Percentiles rank a stretch among this genome's conserved stretches.
Conservation (phyloP, 2,113 vertebrate species). For the Lepidothrix coronata region DNA sequence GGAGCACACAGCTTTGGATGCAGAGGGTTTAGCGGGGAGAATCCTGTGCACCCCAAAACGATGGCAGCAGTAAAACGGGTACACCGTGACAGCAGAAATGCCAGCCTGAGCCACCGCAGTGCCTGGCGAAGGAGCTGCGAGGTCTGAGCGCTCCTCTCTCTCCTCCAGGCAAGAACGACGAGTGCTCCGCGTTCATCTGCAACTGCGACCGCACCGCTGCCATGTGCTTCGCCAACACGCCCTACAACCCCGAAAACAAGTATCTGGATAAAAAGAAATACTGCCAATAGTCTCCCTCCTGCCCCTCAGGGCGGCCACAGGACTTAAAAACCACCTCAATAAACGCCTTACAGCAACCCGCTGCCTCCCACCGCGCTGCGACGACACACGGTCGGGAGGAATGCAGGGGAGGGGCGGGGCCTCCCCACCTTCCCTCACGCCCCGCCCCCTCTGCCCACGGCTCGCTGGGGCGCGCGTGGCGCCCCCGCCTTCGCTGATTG, state of each 20-base stretch:
- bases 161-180: conserved; percentile 72
- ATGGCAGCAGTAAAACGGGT: accelerated
- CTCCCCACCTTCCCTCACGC: not conserved
- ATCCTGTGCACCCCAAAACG: accelerated
- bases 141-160: not conserved
- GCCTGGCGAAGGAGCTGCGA: not conserved
- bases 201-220: conserved; percentile 83
- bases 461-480: accelerated
- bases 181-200: conserved; percentile 81
- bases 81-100: not conserved
- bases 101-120: accelerated
- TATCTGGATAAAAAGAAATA: conserved; percentile 46
- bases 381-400: accelerated
- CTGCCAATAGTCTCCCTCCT: conserved; percentile 31
- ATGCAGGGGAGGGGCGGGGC: accelerated
- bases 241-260: conserved; percentile 67
- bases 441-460: not conserved
- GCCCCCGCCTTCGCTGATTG: not conserved
- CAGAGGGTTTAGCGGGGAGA: not conserved
- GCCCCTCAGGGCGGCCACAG: too few relatives aligned
- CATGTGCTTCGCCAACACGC: conserved; percentile 77
- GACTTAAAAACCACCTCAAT: not conserved
- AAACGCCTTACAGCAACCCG: accelerated
- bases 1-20: too few relatives aligned
- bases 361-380: accelerated